Evolutionary conservation across 2,113 vertebrate species (phyloP).

Genomic region (Grammomys surdaster): DNA sequence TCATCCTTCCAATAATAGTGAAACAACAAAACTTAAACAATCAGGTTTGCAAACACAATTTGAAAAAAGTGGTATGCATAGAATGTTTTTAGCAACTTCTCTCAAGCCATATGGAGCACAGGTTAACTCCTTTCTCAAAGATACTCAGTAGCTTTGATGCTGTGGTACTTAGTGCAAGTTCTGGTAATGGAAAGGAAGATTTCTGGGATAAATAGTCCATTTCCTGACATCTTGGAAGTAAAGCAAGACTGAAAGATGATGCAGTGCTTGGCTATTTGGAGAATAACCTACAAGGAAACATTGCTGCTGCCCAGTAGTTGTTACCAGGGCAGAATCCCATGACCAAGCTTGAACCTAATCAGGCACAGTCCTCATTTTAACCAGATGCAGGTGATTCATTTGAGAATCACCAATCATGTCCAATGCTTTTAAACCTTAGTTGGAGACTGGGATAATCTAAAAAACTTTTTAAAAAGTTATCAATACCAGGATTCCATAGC

Average conservation of each 20-base stretch:
- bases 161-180: neutral
- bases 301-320: neutral
- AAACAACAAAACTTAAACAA: neutral
- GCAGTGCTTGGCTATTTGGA: neutral
- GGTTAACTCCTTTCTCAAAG: neutral
- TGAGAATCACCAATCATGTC: conserved; percentile 10
- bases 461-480: conserved; percentile 53
- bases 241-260: neutral
- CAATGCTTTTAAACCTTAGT: neutral
- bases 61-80: neutral
- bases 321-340: neutral
- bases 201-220: neutral
- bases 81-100: neutral
- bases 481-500: neutral
- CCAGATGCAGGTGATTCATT: neutral
- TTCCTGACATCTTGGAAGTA: neutral
- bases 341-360: neutral
- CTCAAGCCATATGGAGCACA: neutral
- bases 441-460: conserved; percentile 42
- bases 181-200: neutral
- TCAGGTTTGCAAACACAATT: conserved; percentile 36
- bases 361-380: conserved; percentile 25
- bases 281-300: neutral
- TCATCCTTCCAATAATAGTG: conserved; percentile 25
- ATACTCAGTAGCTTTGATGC: neutral